Evolutionary conservation across 2,797 vertebrate genomes (phyloP), one percentile per base, ranked within the genome.

Genomic region (Notolepis coatsorum): DNA sequence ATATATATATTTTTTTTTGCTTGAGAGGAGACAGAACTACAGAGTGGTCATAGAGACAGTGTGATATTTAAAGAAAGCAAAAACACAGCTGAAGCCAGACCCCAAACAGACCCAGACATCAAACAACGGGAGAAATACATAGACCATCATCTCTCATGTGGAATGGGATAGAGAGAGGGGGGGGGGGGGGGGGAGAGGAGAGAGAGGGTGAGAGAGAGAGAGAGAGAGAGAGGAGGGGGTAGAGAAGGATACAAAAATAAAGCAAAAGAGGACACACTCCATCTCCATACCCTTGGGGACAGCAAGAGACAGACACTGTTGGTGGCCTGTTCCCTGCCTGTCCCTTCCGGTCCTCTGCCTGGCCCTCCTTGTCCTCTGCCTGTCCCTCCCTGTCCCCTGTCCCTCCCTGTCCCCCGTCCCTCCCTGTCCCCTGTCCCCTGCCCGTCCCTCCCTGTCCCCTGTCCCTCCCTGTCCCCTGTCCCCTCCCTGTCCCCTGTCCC

Each of bases 81-180:
- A n/a, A 65, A 50, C 7, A 2, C 60, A 52, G 58, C 63, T 24
- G 15, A 47, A 73, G 52, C 28, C 31, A 35, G 33, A 61, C 43
- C 48, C 33, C 12, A 62, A 58, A 68, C 60, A 50, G 71, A 77
- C 48, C 9, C 27, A 45, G 33, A 74, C 74, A 80, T 84, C 80
- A 84, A 72, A 82, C 71, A 45, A 18, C 39, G 18, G 61, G 57
- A 72, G 73, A 80, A 77, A 79, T 77, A 58, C 61, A 28, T 33
- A 41, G 55, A 7, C 13, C 31, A 8, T 58, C 58, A 27, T 60
- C 51, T 71, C 67, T 81, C 61, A 20, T 17, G 56, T 35, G 49
- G 39, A 65, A 66, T 61, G 7, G 12, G 24, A 71, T 66, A 51
- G 31, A 12, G 13, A 12, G 31, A 1, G 30, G 23, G 9, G 28